Evolutionary conservation across 37 sponge, comb jelly and placozoan species (phyloP).

Genomic region (Agelas oroides): DNA sequence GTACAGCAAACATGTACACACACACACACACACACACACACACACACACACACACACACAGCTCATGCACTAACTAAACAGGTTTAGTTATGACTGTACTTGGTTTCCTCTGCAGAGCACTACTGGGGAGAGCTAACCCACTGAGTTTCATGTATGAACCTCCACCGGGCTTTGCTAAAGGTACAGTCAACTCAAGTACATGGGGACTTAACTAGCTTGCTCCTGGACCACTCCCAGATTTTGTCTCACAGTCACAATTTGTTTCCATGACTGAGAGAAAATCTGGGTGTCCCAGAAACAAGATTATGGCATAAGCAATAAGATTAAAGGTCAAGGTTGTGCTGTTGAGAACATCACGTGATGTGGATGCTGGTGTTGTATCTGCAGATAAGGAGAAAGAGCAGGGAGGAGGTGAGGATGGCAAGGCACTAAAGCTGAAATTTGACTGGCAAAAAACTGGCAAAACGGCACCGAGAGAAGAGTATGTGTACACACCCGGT

Average conservation of each 20-base stretch:
- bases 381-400: conserved; percentile 10
- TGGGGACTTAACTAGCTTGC: background rate
- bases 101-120: conserved; percentile 63
- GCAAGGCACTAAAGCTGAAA: conserved; percentile 48
- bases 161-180: conserved; percentile 83
- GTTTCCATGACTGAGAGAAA: no score
- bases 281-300: no score
- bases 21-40: no score
- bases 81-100: no score
- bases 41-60: no score
- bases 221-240: no score
- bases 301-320: no score
- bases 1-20: no score
- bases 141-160: conserved; percentile 95
- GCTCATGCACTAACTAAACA: no score
- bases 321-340: no score
- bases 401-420: conserved; percentile 20
- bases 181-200: background rate
- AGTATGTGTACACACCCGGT: conserved; percentile 8
- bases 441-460: conserved; percentile 94
- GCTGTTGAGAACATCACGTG: no score
- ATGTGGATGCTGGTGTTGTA: background rate
- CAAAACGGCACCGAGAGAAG: conserved; percentile 66
- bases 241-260: no score
- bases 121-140: conserved; percentile 78